Evolutionary conservation across 1,140 invertebrate genomes (phyloP), one percentile per base, ranked within the genome.

Genomic region (Diplogasteroides magnus): DNA sequence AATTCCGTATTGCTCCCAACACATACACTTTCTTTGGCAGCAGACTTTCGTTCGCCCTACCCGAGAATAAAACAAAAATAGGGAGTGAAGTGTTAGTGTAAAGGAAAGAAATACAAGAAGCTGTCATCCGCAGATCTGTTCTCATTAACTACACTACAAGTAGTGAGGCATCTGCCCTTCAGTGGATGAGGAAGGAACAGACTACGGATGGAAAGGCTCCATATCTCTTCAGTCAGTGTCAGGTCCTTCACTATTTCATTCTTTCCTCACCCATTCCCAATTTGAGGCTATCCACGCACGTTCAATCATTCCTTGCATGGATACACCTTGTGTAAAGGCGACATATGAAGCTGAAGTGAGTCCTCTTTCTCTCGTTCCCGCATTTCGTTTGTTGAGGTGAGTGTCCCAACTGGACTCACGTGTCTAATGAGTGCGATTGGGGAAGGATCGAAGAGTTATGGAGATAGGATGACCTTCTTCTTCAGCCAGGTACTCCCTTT

Each of bases 291-390:
- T 95, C 76, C 91, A 94, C 85, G 84, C 85, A 60, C 74, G 82
- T 27, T 83, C 83, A 11, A 88, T 96, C 68, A 69, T 94, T 15
- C 94, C 94, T 2, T 95, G 93, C 81, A 93, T 97, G 87, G 94
- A 97, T 84, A 91, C 92, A 0, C 93, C 94, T 2, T 87, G 88
- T n/a, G 90, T 94, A 0, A 97, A 97, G 85, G 88, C 88, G 69
- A 89, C 90, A 1, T 97, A 94, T 80, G 87, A 87, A 67, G 92
- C 93, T 1, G 87, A 88, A 74, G 90, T 94, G 85, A 85, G 83
- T n/a, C n/a, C n/a, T n/a, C n/a, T 92, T 83, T 92, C 92, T 1
- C 77, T 93, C 27, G 84, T 75, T 63, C 27, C 60, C 25, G 72
- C 11, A 69, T 56, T 2, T 71, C 78, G 23, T 57, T 26, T 31